A percentile compares a stretch with the other conserved stretches of the same genome.
Evolutionary conservation across 2,888 invertebrate genomes (phyloP).

Genomic region (Trissoscelio sp.): DNA sequence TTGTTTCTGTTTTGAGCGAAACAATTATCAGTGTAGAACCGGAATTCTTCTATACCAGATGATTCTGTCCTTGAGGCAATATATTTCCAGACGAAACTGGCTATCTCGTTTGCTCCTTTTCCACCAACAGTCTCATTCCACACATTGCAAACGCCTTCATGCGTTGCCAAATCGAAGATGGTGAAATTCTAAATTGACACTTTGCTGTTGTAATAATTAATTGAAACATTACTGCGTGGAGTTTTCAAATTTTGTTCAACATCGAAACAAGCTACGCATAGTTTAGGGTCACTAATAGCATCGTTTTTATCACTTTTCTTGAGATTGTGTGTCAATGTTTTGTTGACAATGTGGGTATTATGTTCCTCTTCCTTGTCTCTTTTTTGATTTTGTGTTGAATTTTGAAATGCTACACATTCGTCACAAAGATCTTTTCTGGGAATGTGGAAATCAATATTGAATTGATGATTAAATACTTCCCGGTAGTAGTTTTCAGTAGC

Average conservation of each 20-base stretch:
- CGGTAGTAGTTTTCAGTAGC: too few relatives aligned
- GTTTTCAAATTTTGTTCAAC: conserved; percentile 8
- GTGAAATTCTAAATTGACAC: conserved; percentile 47
- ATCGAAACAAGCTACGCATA: conserved; percentile 6
- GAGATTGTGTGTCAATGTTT: neutral
- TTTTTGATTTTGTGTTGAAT: neutral
- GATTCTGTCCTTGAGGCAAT: neutral
- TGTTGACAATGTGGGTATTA: neutral
- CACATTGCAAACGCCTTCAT: conserved; percentile 51
- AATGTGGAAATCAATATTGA: too few relatives aligned
- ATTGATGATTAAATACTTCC: too few relatives aligned
- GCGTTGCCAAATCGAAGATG: conserved; percentile 18
- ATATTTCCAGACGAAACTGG: conserved; percentile 56
- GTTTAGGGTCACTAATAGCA: neutral
- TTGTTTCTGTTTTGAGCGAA: neutral
- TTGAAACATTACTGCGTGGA: neutral
- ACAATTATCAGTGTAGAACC: neutral
- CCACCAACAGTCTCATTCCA: conserved; percentile 66
- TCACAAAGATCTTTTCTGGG: neutral
- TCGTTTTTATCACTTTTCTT: neutral
- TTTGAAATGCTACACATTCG: neutral
- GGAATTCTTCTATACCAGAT: conserved; percentile 5
- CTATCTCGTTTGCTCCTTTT: conserved; percentile 61
- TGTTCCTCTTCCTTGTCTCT: too few relatives aligned
- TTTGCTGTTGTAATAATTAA: conserved; percentile 40